Conservation (phyloP, 2,113 vertebrate species). For the Halichoeres trimaculatus region DNA sequence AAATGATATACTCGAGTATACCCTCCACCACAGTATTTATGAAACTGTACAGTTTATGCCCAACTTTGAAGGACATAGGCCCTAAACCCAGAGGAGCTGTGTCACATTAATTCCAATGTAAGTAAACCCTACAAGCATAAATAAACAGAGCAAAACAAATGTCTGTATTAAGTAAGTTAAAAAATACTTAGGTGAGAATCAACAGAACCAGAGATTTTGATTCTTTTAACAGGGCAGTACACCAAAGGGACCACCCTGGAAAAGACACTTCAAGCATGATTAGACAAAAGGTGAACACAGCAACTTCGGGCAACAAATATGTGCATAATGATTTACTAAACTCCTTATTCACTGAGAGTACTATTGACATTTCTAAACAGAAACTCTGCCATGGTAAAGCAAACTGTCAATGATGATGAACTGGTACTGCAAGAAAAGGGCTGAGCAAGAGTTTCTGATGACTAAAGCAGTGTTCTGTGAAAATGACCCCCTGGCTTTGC, state of each 20-base stretch:
- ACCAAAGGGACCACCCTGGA: neutral
- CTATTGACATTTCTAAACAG: constrained; percentile 27
- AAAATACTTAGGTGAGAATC: neutral
- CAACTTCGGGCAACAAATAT: constrained; percentile 7
- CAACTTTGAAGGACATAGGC: no score
- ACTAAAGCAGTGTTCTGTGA: constrained; percentile 35
- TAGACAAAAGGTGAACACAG: constrained; percentile 15
- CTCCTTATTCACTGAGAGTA: constrained; percentile 7
- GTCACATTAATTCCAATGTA: neutral
- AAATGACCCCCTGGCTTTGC: constrained; percentile 34
- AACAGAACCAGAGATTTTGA: neutral
- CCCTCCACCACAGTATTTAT: no score
- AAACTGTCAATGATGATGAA: constrained; percentile 51
- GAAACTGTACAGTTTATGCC: no score
- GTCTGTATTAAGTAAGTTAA: neutral
- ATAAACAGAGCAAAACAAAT: no score
- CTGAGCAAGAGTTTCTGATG: constrained; percentile 43
- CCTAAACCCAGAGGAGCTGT: no score
- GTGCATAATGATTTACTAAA: constrained; percentile 12
- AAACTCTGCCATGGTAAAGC: constrained; percentile 13
- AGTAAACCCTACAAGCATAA: neutral
- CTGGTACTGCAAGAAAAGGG: neutral
- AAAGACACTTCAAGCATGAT: neutral
- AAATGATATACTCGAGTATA: no score
- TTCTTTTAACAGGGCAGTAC: no score